Conservation (phyloP, 2,797 vertebrate genomes). For the Botia almorhae region DNA sequence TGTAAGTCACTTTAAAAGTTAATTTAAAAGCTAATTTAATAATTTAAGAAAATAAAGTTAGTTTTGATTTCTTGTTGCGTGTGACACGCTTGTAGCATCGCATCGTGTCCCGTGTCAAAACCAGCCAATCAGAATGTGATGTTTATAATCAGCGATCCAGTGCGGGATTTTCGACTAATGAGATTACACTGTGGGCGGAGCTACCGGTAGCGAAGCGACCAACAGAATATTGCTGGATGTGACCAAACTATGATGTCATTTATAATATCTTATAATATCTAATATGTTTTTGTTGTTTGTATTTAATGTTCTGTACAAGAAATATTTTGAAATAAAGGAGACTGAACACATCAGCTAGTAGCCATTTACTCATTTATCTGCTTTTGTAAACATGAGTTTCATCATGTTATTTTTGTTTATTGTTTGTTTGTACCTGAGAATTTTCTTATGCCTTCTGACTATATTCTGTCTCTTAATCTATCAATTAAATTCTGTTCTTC, state of each 20-base stretch:
- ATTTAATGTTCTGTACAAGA: conserved; percentile 22
- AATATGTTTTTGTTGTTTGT: neutral
- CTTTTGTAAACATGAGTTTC: conserved; percentile 24
- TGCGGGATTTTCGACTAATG: too few relatives aligned
- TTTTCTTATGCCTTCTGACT: conserved; percentile 2
- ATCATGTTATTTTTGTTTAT: neutral
- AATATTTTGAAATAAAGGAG: conserved; percentile 30
- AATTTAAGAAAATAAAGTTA: too few relatives aligned
- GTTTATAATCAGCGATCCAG: too few relatives aligned
- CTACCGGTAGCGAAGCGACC: neutral
- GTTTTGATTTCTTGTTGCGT: too few relatives aligned
- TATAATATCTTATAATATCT: neutral
- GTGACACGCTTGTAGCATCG: neutral
- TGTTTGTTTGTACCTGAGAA: neutral
- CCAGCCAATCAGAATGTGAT: too few relatives aligned
- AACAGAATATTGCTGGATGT: neutral
- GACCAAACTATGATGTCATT: neutral
- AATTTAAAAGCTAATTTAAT: too few relatives aligned
- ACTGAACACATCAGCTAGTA: conserved; percentile 21
- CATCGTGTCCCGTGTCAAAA: too few relatives aligned
- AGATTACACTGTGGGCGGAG: neutral
- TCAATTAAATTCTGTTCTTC: conserved; percentile 66
- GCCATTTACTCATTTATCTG: conserved; percentile 17
- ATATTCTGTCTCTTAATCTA: conserved; percentile 49
- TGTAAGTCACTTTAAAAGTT: too few relatives aligned